A percentile compares a stretch with the other conserved stretches of the same genome.
These are phyloP conservation scores for Actinostola sp. DNA, from an alignment of 92 coral and sea anemone genomes.

Conservation along the genomic window DNA sequence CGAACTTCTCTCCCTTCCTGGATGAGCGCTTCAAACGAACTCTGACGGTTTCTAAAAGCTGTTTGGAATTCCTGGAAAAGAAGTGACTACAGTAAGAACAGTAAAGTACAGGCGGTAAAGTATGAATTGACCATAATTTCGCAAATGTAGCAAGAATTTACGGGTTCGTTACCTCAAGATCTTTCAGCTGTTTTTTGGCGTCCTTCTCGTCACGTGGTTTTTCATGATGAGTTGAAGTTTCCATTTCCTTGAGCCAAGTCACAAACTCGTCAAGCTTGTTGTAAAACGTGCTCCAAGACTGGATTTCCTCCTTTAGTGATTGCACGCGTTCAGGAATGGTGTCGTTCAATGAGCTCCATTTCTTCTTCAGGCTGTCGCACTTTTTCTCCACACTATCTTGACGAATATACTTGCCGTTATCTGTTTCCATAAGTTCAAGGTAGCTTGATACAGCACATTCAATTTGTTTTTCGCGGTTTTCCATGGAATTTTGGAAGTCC, in stretches of 20 bases:
- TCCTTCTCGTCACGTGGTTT: conserved; percentile 81
- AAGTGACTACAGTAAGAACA: neutral
- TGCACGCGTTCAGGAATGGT: conserved; percentile 77
- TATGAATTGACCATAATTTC: no score
- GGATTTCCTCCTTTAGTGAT: conserved; percentile 69
- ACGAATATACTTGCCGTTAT: conserved; percentile 59
- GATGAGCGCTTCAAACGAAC: conserved; percentile 77
- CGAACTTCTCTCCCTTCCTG: conserved; percentile 96
- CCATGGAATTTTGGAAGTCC: conserved; percentile 74
- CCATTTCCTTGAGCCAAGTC: conserved; percentile 88
- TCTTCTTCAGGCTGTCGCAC: conserved; percentile 70
- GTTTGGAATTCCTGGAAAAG: conserved; percentile 81
- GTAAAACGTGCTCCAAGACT: conserved; percentile 75
- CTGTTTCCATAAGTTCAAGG: conserved; percentile 53
- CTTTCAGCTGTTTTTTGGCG: conserved; percentile 73
- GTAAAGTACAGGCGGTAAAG: neutral
- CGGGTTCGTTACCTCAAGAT: conserved; percentile 96
- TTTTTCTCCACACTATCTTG: conserved; percentile 70
- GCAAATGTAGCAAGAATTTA: no score
- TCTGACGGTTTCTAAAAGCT: conserved; percentile 79
- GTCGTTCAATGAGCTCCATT: conserved; percentile 70
- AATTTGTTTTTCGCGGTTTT: conserved; percentile 62
- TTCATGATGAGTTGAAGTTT: conserved; percentile 66
- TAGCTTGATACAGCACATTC: conserved; percentile 67
- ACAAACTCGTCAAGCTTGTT: conserved; percentile 70